These are phyloP conservation scores for Zapus hudsonius DNA, from an alignment of 2,113 vertebrate genomes.

Conservation along the genomic window DNA sequence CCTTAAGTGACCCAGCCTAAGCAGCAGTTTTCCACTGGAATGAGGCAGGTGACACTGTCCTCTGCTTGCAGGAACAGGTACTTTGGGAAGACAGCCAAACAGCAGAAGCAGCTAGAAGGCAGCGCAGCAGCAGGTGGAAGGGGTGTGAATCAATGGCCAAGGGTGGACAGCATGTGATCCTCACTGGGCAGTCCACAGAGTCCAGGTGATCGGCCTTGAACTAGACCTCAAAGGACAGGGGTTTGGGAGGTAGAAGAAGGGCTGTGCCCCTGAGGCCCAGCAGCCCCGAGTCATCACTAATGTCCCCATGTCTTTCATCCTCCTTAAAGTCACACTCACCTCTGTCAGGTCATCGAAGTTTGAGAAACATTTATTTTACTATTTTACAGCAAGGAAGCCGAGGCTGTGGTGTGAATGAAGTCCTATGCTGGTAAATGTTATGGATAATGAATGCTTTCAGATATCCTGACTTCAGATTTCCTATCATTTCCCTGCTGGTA, in stretches of 20 bases:
- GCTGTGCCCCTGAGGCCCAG: background rate
- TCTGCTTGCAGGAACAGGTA: background rate
- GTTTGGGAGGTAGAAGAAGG: background rate
- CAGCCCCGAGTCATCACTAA: background rate
- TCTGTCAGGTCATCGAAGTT: background rate
- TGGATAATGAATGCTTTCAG: background rate
- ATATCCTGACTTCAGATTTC: background rate
- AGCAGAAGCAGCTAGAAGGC: background rate
- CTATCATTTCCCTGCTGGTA: background rate
- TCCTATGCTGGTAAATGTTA: background rate
- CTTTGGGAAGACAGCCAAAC: background rate
- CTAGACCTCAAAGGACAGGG: background rate
- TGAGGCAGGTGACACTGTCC: background rate
- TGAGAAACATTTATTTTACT: background rate
- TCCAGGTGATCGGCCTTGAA: background rate
- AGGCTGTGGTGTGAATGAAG: background rate
- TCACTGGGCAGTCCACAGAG: no score
- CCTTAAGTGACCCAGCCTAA: background rate
- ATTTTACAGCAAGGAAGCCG: background rate
- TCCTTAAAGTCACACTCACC: background rate
- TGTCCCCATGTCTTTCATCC: background rate
- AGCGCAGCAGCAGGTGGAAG: fast-evolving
- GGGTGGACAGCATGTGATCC: background rate
- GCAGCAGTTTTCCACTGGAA: background rate
- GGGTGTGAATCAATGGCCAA: background rate